Evolutionary conservation across 2,113 vertebrate species (phyloP).

Genomic region (Formicarius rufipectus): DNA sequence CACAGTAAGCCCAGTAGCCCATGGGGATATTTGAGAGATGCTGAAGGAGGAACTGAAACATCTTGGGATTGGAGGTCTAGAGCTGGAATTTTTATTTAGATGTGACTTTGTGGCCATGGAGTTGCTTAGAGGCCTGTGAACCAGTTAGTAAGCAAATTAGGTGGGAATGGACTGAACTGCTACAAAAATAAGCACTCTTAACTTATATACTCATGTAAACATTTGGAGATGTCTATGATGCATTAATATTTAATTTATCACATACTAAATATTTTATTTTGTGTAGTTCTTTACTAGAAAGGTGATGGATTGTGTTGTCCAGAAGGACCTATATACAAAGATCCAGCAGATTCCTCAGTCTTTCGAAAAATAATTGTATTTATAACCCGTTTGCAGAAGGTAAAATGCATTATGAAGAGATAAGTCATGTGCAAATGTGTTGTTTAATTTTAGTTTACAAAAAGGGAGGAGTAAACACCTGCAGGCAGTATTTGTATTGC

Average conservation of each 20-base stretch:
- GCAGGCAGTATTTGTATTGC: not conserved
- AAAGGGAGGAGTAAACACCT: not conserved
- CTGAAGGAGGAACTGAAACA: not conserved
- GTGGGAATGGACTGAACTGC: not conserved
- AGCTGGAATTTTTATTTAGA: not conserved
- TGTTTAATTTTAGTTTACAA: not conserved
- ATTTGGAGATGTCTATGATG: slow-evolving; percentile 15
- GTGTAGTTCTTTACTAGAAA: slow-evolving; percentile 17
- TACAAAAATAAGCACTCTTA: not conserved
- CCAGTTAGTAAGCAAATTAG: not conserved
- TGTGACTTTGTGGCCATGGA: not conserved
- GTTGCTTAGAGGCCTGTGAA: not conserved
- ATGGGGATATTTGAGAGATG: not conserved
- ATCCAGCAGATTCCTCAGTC: not conserved
- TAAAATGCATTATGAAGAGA: slow-evolving; percentile 35
- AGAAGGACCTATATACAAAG: slow-evolving; percentile 10
- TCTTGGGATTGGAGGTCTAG: not conserved
- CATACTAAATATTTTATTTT: slow-evolving; percentile 53
- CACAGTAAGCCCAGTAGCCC: not conserved
- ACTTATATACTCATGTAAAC: not conserved
- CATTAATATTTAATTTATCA: slow-evolving; percentile 60
- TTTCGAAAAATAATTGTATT: not conserved
- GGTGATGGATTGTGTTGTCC: slow-evolving; percentile 15
- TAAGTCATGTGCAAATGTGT: not conserved
- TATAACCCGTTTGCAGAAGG: not conserved